phyloP scores from a whole-genome alignment of 2,797 vertebrate species.

The Pipistrellus nathusii region DNA sequence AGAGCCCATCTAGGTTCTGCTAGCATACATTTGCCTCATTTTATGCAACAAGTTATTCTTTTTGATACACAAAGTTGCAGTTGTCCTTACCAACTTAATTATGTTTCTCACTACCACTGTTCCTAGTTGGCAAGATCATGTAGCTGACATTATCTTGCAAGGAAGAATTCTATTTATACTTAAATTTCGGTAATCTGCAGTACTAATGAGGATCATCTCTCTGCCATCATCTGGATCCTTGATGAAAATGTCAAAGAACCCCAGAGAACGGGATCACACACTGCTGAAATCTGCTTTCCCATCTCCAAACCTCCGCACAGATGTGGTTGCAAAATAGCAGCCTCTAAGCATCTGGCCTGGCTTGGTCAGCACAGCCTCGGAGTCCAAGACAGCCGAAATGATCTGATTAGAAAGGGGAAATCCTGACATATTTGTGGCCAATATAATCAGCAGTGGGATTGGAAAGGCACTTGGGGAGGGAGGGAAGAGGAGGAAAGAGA shows the following conservation, averaged over 20 bases:
- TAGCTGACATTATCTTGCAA: background rate
- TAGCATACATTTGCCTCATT: background rate
- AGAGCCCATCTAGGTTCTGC: background rate
- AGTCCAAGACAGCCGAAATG: slow-evolving; percentile 2
- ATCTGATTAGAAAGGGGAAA: slow-evolving; percentile 46
- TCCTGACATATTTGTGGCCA: background rate
- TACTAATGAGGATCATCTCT: slow-evolving; percentile 33
- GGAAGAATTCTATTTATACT: background rate
- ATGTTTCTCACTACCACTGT: background rate
- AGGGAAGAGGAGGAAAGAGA: background rate
- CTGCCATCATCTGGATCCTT: background rate
- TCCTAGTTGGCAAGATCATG: slow-evolving; percentile 7
- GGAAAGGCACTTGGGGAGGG: background rate
- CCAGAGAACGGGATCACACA: slow-evolving; percentile 41
- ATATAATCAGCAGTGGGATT: slow-evolving; percentile 38
- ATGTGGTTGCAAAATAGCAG: slow-evolving; percentile 45
- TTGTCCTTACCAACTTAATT: background rate
- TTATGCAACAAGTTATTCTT: background rate
- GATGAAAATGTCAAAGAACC: slow-evolving; percentile 63
- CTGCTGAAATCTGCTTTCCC: background rate
- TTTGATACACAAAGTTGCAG: background rate
- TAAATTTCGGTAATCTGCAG: background rate
- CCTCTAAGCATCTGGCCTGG: slow-evolving; percentile 44
- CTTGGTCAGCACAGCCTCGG: slow-evolving; percentile 27
- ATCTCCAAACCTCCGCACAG: slow-evolving; percentile 49